Evolutionary conservation across 2,888 invertebrate species (phyloP), one percentile per base, ranked within the genome.

Genomic region (Drosophila mettleri): DNA sequence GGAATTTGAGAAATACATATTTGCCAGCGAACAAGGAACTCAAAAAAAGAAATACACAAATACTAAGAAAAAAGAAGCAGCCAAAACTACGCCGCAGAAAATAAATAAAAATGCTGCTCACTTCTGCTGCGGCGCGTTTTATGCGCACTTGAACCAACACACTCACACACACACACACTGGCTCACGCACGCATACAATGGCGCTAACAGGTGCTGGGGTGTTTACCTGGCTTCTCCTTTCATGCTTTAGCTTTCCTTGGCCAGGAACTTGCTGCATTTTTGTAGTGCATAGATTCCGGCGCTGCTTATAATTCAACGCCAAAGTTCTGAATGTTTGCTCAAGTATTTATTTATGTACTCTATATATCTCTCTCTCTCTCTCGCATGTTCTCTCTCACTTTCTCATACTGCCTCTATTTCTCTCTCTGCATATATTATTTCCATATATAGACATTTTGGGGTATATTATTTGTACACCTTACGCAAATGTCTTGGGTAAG

Each of bases 331-430:
- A 83, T 83, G 83, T 83, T 83, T 88, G 69, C 82, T 83, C 88
- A 86, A 83, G 88, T 88, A 83, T 88, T 83, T 83, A 83, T 83
- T 87, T 83, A 83, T 88, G 70, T 82, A 86, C 86, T 79, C 69
- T 62, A 58, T 27, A 14, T 12, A 22, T 38, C 31, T 43, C 9
- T 33, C 20, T 1, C 31, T 22, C 29, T 5, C 2, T 7, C 29
- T 3, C 39, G 22, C 14, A 16, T 5, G 0, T 27, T 31, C 18
- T 41, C 29, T 29, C 27, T n/a, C 2, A 3, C 10, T 1, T 14
- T 27, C 12, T 43, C n/a, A n/a, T n/a, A n/a, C n/a, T n/a, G n/a
- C n/a, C 27, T 10, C 12, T n/a, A 45, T 29, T 18, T 14, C n/a
- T 8, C 1, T 8, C 9, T 24, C 6, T 31, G 43, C 46, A 48